Evolutionary conservation across 64 coral and sea anemone genomes (phyloP).

Genomic region (Stylophora pistillata): DNA sequence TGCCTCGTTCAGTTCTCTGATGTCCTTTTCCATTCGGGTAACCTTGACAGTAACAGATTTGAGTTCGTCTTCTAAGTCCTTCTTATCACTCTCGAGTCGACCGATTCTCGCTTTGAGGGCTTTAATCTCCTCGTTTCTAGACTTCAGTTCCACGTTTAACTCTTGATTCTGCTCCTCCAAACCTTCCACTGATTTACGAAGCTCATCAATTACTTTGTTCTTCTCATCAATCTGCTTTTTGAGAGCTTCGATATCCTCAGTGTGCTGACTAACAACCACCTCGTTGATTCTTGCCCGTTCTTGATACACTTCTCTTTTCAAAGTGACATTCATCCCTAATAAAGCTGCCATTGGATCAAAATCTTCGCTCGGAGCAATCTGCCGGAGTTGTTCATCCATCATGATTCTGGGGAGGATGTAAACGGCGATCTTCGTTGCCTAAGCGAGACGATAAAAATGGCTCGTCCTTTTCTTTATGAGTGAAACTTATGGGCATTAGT

Average conservation of each 20-base stretch:
- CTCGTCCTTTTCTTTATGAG: neutral
- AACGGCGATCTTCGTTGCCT: neutral
- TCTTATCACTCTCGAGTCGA: conserved; percentile 46
- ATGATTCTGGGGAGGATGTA: neutral
- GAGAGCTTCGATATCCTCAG: conserved; percentile 15
- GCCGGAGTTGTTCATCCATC: conserved; percentile 21
- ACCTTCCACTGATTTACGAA: neutral
- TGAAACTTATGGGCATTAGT: neutral
- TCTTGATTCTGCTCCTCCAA: conserved; percentile 42
- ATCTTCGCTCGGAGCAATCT: neutral
- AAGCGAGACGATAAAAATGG: neutral
- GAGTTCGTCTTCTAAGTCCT: conserved; percentile 35
- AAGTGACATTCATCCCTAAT: neutral
- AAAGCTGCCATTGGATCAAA: conserved; percentile 4
- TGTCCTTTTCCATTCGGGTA: conserved; percentile 15
- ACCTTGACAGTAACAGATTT: conserved; percentile 29
- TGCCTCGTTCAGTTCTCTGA: conserved; percentile 2
- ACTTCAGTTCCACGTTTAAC: conserved; percentile 9
- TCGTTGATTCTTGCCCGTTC: conserved; percentile 24
- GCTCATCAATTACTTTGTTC: conserved; percentile 4
- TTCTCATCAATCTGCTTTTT: conserved; percentile 33
- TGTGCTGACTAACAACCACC: neutral
- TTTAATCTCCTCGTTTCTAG: conserved; percentile 35
- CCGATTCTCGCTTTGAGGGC: conserved; percentile 27
- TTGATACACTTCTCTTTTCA: conserved; percentile 15